Conservation (phyloP, 2,113 vertebrate genomes). For the Seriola rivoliana region DNA sequence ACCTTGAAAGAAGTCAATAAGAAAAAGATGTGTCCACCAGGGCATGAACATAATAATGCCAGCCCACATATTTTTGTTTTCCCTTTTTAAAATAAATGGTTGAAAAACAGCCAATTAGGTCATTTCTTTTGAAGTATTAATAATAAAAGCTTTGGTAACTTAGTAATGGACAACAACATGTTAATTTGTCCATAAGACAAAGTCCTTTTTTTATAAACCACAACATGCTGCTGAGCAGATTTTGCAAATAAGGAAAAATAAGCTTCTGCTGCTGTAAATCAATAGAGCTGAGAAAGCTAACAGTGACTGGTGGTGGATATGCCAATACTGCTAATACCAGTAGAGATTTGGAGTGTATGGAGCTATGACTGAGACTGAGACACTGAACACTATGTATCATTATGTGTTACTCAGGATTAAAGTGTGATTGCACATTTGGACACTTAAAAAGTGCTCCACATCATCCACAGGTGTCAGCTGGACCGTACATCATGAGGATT, state of each 20-base stretch:
- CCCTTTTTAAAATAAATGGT: neutral
- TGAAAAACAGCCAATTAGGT: neutral
- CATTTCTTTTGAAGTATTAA: neutral
- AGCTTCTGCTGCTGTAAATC: neutral
- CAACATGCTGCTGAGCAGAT: constrained; percentile 3
- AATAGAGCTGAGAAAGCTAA: neutral
- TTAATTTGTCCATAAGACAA: neutral
- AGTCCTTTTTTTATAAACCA: neutral
- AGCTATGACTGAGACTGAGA: neutral
- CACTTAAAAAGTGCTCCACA: neutral
- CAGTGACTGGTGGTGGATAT: neutral
- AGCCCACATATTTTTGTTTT: neutral
- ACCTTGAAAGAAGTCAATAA: neutral
- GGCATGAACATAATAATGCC: neutral
- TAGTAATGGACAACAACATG: constrained; percentile 10
- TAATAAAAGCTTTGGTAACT: neutral
- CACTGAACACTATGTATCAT: neutral
- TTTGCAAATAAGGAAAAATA: neutral
- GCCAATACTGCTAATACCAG: neutral
- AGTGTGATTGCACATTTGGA: neutral
- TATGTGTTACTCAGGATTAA: neutral
- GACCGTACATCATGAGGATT: neutral
- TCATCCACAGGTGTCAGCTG: neutral
- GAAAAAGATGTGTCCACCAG: neutral
- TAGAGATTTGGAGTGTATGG: neutral